A percentile compares a stretch with the other conserved stretches of the same genome.
phyloP scores from a whole-genome alignment of 2,888 invertebrate species.

The Lithosia quadra region DNA sequence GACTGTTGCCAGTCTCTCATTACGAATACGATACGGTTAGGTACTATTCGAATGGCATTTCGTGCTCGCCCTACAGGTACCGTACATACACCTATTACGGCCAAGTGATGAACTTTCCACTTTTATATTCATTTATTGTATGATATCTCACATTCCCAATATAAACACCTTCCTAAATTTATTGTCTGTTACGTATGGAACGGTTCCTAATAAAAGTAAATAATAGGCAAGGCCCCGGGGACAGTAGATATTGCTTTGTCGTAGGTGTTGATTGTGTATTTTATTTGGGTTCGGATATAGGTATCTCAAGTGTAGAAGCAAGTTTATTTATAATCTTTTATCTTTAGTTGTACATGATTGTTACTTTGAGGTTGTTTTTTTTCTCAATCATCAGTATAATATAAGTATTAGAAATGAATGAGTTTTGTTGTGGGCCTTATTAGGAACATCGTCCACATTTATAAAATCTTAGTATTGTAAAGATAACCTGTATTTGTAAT shows the following conservation, averaged over 20 bases:
- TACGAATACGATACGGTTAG: too few species aligned
- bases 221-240: constrained; percentile 41
- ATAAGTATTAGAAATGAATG: too few species aligned
- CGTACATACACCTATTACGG: constrained; percentile 32
- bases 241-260: background rate
- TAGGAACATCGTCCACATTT: background rate
- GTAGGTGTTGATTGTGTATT: constrained; percentile 8
- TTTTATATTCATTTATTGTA: constrained; percentile 48
- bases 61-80: too few species aligned
- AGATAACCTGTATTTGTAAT: too few species aligned
- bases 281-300: constrained; percentile 8
- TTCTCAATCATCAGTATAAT: background rate
- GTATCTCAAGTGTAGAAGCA: background rate
- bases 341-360: background rate
- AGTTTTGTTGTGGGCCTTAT: background rate
- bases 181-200: constrained; percentile 58
- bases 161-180: constrained; percentile 68
- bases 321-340: background rate
- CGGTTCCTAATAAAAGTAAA: constrained; percentile 61
- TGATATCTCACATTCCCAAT: constrained; percentile 51
- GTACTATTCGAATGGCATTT: too few species aligned
- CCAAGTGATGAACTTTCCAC: constrained; percentile 49
- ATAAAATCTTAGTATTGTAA: too few species aligned
- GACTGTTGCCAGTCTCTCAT: too few species aligned
- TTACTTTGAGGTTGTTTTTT: background rate